Evolutionary conservation across 2,797 vertebrate genomes (phyloP).

Genomic region (Halcyon chelicuti): DNA sequence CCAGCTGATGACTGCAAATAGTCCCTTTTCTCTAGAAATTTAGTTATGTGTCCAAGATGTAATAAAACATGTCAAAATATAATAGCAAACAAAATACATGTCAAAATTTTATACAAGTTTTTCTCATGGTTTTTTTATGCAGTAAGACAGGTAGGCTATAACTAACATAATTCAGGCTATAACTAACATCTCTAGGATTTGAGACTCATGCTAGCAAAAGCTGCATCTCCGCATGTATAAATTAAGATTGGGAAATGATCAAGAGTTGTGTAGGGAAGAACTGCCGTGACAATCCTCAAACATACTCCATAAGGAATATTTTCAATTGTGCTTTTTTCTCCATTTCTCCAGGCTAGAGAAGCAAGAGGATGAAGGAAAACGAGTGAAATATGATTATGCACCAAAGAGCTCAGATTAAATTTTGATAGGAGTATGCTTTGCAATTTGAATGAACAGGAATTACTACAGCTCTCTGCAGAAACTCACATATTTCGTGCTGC

Average conservation of each 20-base stretch:
- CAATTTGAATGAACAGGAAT: constrained; percentile 11
- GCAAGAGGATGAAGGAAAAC: constrained; percentile 46
- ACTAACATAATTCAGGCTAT: background rate
- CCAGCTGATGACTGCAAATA: background rate
- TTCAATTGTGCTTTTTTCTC: accelerated
- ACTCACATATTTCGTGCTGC: background rate
- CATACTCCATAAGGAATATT: background rate
- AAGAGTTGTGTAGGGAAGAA: background rate
- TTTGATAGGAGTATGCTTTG: background rate
- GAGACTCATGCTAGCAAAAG: background rate
- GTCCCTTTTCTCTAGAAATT: constrained; percentile 11
- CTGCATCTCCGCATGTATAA: background rate
- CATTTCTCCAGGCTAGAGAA: background rate
- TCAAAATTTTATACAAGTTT: background rate
- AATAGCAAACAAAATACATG: background rate
- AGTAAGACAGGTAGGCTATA: background rate
- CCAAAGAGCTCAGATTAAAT: constrained; percentile 60
- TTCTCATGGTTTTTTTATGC: background rate
- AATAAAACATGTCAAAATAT: constrained; percentile 14
- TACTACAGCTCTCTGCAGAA: constrained; percentile 18
- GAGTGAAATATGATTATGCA: constrained; percentile 64
- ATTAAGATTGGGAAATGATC: background rate
- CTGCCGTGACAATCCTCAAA: background rate
- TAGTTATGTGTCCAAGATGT: background rate
- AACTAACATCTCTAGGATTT: background rate